Conservation (phyloP, 2,888 invertebrate genomes). For the Leptothorax acervorum region DNA sequence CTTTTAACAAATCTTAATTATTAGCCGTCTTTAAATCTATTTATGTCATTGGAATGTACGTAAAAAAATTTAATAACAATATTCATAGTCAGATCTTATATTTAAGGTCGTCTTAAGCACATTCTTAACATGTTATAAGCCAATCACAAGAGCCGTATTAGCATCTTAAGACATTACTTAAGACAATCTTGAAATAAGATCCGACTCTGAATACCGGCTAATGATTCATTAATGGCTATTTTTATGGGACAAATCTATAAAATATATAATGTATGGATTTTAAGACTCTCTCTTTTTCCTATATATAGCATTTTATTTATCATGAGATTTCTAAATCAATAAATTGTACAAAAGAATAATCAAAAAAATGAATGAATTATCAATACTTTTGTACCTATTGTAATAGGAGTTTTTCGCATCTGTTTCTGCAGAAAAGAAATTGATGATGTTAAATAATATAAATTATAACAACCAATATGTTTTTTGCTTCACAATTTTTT, state of each 20-base stretch:
- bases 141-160: too few species aligned
- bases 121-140: too few species aligned
- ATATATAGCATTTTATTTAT: background rate
- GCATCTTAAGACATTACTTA: too few species aligned
- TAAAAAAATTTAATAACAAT: background rate
- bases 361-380: background rate
- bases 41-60: background rate
- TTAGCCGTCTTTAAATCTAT: background rate
- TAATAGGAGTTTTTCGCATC: background rate
- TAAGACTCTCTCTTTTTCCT: background rate
- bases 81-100: too few species aligned
- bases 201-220: background rate
- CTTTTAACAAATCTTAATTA: background rate
- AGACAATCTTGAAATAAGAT: too few species aligned
- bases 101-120: too few species aligned
- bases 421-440: background rate
- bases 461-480: background rate
- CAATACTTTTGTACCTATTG: background rate
- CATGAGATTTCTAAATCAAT: background rate
- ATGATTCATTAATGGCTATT: background rate
- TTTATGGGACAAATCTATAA: background rate
- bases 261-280: background rate
- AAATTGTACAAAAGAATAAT: background rate
- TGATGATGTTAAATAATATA: background rate
- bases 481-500: background rate